A percentile compares a stretch with the other conserved stretches of the same genome.
Evolutionary conservation across 2,888 invertebrate species (phyloP).

Genomic region (Anagyrus pseudococci): DNA sequence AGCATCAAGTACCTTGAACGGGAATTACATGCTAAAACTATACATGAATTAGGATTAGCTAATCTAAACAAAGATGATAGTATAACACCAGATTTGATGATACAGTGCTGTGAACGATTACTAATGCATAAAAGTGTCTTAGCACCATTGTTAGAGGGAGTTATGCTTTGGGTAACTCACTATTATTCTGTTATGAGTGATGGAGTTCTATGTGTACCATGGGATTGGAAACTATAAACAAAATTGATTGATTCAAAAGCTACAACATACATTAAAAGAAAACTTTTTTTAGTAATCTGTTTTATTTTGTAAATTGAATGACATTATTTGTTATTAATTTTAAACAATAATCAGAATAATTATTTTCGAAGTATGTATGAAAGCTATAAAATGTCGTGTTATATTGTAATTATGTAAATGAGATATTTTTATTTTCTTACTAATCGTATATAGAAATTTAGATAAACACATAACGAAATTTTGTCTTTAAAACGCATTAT

Average conservation of each 20-base stretch:
- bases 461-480: too few species aligned
- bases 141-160: conserved; percentile 66
- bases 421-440: conserved; percentile 23
- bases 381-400: too few species aligned
- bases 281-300: too few species aligned
- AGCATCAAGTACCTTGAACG: conserved; percentile 84
- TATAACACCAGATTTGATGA: conserved; percentile 89
- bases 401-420: conserved; percentile 24
- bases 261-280: not conserved
- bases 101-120: conserved; percentile 79
- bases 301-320: not conserved
- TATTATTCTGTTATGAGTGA: conserved; percentile 92
- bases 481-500: too few species aligned
- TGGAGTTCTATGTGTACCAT: conserved; percentile 91
- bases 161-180: conserved; percentile 82
- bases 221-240: conserved; percentile 78
- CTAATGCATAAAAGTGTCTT: conserved; percentile 65
- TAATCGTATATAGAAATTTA: conserved; percentile 22
- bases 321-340: conserved; percentile 8
- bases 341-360: too few species aligned
- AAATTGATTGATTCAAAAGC: not conserved
- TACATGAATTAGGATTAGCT: conserved; percentile 71
- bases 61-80: conserved; percentile 89
- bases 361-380: too few species aligned
- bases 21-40: conserved; percentile 73